These are phyloP conservation scores for Thymelicus sylvestris DNA, from an alignment of 2,888 invertebrate species.

Conservation along the genomic window DNA sequence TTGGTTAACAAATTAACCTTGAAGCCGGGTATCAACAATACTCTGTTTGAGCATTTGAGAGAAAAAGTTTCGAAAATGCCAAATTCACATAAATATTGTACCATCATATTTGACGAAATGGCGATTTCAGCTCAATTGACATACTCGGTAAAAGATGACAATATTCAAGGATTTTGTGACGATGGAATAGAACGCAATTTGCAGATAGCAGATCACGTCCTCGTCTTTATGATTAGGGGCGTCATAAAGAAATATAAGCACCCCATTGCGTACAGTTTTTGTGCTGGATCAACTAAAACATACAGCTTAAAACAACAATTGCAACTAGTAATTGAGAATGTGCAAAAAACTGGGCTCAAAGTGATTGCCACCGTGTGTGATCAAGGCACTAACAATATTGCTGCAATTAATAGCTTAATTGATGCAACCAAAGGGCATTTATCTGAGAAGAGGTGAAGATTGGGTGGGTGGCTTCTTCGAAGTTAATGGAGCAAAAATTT, in stretches of 20 bases:
- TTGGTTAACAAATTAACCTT: constrained; percentile 22
- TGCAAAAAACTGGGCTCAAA: constrained; percentile 34
- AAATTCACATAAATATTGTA: constrained; percentile 25
- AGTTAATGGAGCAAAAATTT: neutral
- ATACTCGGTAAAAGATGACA: constrained; percentile 23
- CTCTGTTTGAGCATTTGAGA: constrained; percentile 19
- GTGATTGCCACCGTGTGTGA: constrained; percentile 41
- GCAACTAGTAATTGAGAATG: constrained; percentile 36
- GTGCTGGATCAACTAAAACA: constrained; percentile 19
- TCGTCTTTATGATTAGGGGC: constrained; percentile 43
- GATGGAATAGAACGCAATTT: neutral
- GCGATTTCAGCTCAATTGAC: constrained; percentile 30
- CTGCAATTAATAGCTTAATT: neutral
- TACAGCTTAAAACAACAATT: constrained; percentile 17
- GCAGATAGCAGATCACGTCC: constrained; percentile 33
- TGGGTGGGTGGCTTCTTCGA: constrained; percentile 9
- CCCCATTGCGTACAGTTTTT: constrained; percentile 40
- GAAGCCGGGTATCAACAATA: constrained; percentile 18
- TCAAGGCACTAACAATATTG: constrained; percentile 4
- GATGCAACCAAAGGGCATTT: neutral
- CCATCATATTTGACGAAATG: constrained; percentile 37
- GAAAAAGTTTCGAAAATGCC: constrained; percentile 21
- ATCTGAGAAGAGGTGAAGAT: constrained; percentile 18
- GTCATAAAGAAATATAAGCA: constrained; percentile 48
- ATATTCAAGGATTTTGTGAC: neutral